A percentile compares a stretch with the other conserved stretches of the same genome.
These are phyloP conservation scores for Hydrozoanthus gracilis DNA, from an alignment of 92 coral and sea anemone genomes.

Conservation along the genomic window DNA sequence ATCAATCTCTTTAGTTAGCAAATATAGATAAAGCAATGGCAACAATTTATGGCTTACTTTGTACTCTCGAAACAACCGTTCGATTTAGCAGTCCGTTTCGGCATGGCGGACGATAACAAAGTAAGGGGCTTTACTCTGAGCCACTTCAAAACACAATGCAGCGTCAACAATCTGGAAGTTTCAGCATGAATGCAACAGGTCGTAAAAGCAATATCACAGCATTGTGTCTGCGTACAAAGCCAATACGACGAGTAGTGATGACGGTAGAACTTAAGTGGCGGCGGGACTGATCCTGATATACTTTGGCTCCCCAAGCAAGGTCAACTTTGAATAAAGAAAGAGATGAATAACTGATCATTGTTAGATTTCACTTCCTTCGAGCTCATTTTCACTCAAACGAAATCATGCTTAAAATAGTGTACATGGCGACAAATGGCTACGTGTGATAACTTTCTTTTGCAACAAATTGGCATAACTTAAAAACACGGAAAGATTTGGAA, in stretches of 20 bases:
- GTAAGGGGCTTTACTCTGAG: constrained; percentile 5
- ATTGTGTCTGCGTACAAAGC: background rate
- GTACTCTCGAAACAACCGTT: background rate
- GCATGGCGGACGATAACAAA: background rate
- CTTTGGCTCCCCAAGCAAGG: constrained; percentile 16
- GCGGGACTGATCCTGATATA: background rate
- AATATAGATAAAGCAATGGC: background rate
- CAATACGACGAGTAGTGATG: constrained; percentile 16
- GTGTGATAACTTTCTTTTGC: too few species aligned
- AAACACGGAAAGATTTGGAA: too few species aligned
- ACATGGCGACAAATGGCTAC: too few species aligned
- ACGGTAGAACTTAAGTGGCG: constrained; percentile 33
- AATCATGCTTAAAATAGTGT: background rate
- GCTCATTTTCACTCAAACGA: background rate
- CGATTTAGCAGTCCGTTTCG: background rate
- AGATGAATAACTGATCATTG: background rate
- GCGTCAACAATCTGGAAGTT: constrained; percentile 2
- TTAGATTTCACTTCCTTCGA: background rate
- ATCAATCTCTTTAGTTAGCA: background rate
- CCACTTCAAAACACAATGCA: constrained; percentile 29
- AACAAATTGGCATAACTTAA: too few species aligned
- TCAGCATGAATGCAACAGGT: background rate
- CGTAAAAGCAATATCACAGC: constrained; percentile 8
- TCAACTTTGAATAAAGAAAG: background rate
- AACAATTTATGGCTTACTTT: background rate